These are phyloP conservation scores for Bungarus multicinctus DNA, from an alignment of 2,113 vertebrate genomes.

Conservation along the genomic window DNA sequence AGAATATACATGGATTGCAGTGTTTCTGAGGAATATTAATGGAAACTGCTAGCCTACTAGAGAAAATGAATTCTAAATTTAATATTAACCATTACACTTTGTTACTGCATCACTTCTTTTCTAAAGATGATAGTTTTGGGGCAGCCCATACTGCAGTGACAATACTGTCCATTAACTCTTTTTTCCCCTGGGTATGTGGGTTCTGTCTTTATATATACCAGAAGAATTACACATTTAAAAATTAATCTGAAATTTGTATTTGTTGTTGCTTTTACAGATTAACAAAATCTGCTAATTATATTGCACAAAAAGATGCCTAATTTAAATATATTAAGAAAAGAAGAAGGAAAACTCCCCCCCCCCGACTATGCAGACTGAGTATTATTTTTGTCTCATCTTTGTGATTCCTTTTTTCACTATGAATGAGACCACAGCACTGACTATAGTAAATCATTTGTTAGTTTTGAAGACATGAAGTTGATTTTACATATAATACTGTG, in stretches of 20 bases:
- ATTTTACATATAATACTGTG: not conserved
- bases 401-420: not conserved
- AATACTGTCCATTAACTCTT: not conserved
- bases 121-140: not conserved
- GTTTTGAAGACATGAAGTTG: constrained; percentile 38
- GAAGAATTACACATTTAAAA: constrained; percentile 30
- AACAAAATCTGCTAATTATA: constrained; percentile 51
- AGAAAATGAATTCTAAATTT: not conserved
- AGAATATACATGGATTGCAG: not conserved
- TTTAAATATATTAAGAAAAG: constrained; percentile 37
- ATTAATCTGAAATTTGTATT: constrained; percentile 56
- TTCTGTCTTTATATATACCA: not conserved
- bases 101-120: fast-evolving
- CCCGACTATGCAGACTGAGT: fast-evolving
- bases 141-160: not conserved
- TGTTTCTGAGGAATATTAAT: not conserved
- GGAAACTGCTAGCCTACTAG: not conserved
- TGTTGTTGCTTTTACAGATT: constrained; percentile 57
- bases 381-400: not conserved
- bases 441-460: constrained; percentile 9
- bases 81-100: not conserved
- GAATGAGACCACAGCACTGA: not conserved
- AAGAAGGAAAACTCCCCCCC: not conserved
- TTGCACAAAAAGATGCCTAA: constrained; percentile 11
- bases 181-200: not conserved